Percentiles rank a stretch among this genome's conserved stretches.
Evolutionary conservation across 2,797 vertebrate genomes (phyloP).

Genomic region (Pseudocheirus occidentalis): DNA sequence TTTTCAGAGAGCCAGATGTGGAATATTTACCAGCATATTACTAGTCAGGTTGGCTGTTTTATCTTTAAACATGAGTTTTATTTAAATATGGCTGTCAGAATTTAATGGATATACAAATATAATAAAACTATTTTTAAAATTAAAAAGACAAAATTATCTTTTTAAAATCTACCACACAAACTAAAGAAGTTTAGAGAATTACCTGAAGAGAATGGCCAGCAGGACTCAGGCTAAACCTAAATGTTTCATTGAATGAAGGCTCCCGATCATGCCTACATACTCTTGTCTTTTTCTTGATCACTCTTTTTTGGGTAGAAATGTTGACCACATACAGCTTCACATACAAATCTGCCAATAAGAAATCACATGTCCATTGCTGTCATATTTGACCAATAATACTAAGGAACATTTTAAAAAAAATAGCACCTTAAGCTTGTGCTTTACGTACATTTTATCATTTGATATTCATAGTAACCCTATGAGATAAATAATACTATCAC

Average conservation of each 20-base stretch:
- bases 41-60: not conserved
- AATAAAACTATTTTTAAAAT: not conserved
- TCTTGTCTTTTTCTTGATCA: conserved; percentile 99
- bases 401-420: not conserved
- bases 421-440: not conserved
- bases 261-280: conserved; percentile 97
- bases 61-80: not conserved
- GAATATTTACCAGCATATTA: no score
- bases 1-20: no score
- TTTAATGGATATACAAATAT: not conserved
- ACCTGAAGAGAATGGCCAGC: conserved; percentile 98
- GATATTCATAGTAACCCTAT: not conserved
- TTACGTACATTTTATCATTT: not conserved
- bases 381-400: not conserved
- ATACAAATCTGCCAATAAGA: conserved; percentile 91
- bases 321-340: conserved; percentile 98
- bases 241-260: conserved; percentile 98
- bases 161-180: not conserved
- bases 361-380: conserved; percentile 24
- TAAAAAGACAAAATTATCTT: not conserved
- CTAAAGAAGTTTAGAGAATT: conserved; percentile 55
- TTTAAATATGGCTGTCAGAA: not conserved
- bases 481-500: not conserved
- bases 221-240: conserved; percentile 95
- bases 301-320: conserved; percentile 96